Conservation (phyloP, 1,140 invertebrate species). For the Ladona fulva region DNA sequence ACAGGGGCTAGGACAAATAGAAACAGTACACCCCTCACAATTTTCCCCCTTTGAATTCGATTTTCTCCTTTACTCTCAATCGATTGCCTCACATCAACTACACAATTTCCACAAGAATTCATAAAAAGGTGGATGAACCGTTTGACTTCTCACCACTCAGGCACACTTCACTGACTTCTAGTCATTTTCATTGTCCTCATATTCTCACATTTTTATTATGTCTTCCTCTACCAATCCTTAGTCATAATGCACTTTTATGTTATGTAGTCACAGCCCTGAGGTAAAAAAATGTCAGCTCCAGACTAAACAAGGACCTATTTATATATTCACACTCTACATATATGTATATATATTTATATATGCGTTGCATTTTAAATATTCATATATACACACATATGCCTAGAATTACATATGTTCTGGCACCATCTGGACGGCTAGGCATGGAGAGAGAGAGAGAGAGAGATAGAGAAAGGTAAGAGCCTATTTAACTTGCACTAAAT, state of each 20-base stretch:
- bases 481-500: not conserved
- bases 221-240: not conserved
- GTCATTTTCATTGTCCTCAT: not conserved
- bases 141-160: not conserved
- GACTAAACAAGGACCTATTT: not conserved
- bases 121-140: not conserved
- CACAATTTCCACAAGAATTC: not conserved
- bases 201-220: not conserved
- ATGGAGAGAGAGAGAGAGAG: not conserved
- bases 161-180: not conserved
- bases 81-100: not conserved
- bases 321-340: constrained; percentile 10
- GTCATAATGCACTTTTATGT: constrained; percentile 10
- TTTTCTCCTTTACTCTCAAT: not conserved
- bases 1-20: not conserved
- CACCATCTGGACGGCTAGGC: constrained; percentile 5
- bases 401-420: constrained; percentile 1
- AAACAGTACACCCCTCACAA: not conserved
- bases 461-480: not conserved
- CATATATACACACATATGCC: constrained; percentile 6
- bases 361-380: not conserved
- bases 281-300: constrained; percentile 4
- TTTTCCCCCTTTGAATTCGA: not conserved
- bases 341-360: not conserved
- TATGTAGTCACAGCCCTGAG: constrained; percentile 7